These are phyloP conservation scores for Hyposmocoma kahamanoa DNA, from an alignment of 1,140 invertebrate genomes.

Conservation along the genomic window DNA sequence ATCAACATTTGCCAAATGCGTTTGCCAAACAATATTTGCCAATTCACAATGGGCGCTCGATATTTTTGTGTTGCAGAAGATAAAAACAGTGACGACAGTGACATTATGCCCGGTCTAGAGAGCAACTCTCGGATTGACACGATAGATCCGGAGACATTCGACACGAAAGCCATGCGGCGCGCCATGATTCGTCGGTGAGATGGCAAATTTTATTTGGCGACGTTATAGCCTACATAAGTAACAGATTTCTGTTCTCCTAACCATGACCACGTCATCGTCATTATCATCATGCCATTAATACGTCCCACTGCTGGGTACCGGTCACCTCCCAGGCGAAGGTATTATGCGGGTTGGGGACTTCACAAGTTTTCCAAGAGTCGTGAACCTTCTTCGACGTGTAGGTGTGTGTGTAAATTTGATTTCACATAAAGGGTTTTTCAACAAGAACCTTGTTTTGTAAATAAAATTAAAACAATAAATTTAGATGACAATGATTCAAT, in stretches of 20 bases:
- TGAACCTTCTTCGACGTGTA: too few species aligned
- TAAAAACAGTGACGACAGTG: conserved; percentile 30
- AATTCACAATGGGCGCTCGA: too few species aligned
- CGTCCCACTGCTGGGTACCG: too few species aligned
- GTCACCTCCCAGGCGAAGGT: too few species aligned
- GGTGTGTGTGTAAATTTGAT: too few species aligned
- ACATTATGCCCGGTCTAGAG: conserved; percentile 46
- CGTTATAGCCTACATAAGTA: neutral
- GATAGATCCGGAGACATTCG: conserved; percentile 34
- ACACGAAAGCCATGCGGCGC: conserved; percentile 35
- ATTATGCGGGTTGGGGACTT: too few species aligned
- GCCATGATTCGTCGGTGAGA: conserved; percentile 7
- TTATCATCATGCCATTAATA: neutral
- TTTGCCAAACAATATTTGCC: neutral
- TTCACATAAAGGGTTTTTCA: too few species aligned
- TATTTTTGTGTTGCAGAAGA: neutral
- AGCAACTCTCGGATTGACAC: conserved; percentile 41
- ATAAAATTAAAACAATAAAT: too few species aligned
- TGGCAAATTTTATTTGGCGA: neutral
- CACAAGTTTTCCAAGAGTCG: too few species aligned
- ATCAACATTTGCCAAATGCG: neutral
- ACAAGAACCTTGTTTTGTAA: too few species aligned
- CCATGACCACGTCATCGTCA: neutral
- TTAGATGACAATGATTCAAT: too few species aligned
- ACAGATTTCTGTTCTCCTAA: neutral